Evolutionary conservation across 2,888 invertebrate genomes (phyloP).

Genomic region (Ligdia adustata): DNA sequence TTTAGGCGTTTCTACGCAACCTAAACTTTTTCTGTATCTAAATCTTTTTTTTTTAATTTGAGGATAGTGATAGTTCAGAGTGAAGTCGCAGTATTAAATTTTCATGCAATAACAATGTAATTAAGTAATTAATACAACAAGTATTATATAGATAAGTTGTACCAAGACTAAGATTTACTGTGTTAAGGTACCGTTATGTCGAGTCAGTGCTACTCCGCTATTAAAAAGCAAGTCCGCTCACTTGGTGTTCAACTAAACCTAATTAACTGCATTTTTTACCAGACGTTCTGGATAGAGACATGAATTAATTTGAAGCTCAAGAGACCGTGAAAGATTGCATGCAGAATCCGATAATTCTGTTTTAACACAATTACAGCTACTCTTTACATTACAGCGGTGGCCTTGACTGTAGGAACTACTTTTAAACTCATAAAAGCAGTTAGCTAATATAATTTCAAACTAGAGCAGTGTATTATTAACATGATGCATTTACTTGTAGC

Average conservation of each 20-base stretch:
- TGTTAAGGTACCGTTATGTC: conserved; percentile 40
- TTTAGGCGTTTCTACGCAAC: conserved; percentile 4
- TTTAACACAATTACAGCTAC: conserved; percentile 8
- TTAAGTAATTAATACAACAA: no score
- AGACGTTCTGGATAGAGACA: conserved; percentile 49
- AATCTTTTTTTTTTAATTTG: no score
- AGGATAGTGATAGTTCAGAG: no score
- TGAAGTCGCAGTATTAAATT: no score
- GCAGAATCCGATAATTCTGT: conserved; percentile 42
- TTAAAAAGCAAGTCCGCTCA: conserved; percentile 44
- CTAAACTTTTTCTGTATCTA: no score
- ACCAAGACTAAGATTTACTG: conserved; percentile 6
- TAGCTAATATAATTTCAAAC: no score
- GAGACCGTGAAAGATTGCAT: conserved; percentile 57
- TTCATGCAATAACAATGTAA: no score
- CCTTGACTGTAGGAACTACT: no score
- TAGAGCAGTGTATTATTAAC: neutral
- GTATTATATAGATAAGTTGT: no score
- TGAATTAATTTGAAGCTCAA: conserved; percentile 58
- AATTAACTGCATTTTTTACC: conserved; percentile 62
- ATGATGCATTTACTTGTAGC: conserved; percentile 24
- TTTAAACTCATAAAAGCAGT: no score
- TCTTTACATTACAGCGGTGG: neutral
- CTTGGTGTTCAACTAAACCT: conserved; percentile 42
- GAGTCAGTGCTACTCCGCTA: conserved; percentile 38